Evolutionary conservation across 2,888 invertebrate genomes (phyloP).

Genomic region (Stenotaenia linearis): DNA sequence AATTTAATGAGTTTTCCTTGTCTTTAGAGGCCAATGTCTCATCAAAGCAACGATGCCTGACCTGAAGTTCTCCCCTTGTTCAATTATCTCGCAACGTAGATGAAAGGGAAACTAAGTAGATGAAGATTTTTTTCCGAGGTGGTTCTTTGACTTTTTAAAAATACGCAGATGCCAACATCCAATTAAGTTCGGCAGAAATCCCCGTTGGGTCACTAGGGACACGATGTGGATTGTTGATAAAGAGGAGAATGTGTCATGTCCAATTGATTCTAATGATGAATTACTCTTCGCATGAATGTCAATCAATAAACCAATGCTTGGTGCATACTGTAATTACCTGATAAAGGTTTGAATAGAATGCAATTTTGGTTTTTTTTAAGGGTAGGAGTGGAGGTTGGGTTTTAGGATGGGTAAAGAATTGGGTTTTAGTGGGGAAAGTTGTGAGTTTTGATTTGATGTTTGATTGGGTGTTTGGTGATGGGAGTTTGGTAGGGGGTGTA

Average conservation of each 20-base stretch:
- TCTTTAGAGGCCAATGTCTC: slow-evolving; percentile 1
- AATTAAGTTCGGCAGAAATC: not conserved
- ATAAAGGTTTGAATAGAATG: not conserved
- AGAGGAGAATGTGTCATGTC: slow-evolving; percentile 28
- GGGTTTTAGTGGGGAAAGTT: not conserved
- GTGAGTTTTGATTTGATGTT: no score
- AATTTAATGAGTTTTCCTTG: not conserved
- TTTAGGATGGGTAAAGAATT: no score
- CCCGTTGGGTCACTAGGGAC: slow-evolving; percentile 1
- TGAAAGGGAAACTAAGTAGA: slow-evolving; percentile 5
- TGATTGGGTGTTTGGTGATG: no score
- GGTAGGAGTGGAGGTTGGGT: no score
- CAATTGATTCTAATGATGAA: slow-evolving; percentile 31
- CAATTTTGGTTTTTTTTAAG: not conserved
- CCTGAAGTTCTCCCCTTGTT: not conserved
- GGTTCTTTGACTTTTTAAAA: not conserved
- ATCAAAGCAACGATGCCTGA: slow-evolving; percentile 5
- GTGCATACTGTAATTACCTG: not conserved
- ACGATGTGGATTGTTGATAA: not conserved
- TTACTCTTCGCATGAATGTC: slow-evolving; percentile 7
- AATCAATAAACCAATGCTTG: slow-evolving; percentile 21
- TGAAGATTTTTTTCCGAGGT: not conserved
- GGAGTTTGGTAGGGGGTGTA: no score
- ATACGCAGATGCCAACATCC: not conserved
- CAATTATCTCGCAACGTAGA: slow-evolving; percentile 9